A percentile compares a stretch with the other conserved stretches of the same genome.
Evolutionary conservation across 2,797 vertebrate genomes (phyloP).

Genomic region (Cynodonichthys magdalenae): DNA sequence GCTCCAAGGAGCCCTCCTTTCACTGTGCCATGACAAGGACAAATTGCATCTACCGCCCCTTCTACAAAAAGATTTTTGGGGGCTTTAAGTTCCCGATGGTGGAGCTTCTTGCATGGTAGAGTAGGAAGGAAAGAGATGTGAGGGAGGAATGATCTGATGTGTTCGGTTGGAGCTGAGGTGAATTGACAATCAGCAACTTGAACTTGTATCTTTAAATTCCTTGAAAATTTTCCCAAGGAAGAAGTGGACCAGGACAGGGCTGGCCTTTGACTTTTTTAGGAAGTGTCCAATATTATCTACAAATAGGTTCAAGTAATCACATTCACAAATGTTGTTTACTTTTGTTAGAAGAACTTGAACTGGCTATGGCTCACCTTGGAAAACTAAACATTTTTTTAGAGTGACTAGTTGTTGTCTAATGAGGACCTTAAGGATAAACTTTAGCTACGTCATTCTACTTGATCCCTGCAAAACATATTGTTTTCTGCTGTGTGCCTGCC

Average conservation of each 20-base stretch:
- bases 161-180: constrained; percentile 57
- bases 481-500: too few relatives aligned
- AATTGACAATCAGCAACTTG: constrained; percentile 58
- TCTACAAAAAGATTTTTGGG: constrained; percentile 64
- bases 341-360: too few relatives aligned
- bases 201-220: constrained; percentile 51
- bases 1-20: constrained; percentile 59
- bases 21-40: constrained; percentile 77
- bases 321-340: too few relatives aligned
- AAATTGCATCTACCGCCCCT: constrained; percentile 76
- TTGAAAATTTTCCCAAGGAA: constrained; percentile 71
- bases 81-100: constrained; percentile 47
- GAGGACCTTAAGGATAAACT: too few relatives aligned
- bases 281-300: too few relatives aligned
- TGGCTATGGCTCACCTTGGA: too few relatives aligned
- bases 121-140: constrained; percentile 48
- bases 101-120: constrained; percentile 49
- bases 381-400: too few relatives aligned
- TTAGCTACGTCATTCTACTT: too few relatives aligned
- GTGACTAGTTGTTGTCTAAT: too few relatives aligned
- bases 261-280: constrained; percentile 12
- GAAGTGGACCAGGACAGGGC: constrained; percentile 33
- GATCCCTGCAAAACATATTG: too few relatives aligned
- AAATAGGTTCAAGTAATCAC: too few relatives aligned
- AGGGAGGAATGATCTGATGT: constrained; percentile 45